Evolutionary conservation across 2,797 vertebrate genomes (phyloP), one percentile per base, ranked within the genome.

Genomic region (Enteromius viviparus): DNA sequence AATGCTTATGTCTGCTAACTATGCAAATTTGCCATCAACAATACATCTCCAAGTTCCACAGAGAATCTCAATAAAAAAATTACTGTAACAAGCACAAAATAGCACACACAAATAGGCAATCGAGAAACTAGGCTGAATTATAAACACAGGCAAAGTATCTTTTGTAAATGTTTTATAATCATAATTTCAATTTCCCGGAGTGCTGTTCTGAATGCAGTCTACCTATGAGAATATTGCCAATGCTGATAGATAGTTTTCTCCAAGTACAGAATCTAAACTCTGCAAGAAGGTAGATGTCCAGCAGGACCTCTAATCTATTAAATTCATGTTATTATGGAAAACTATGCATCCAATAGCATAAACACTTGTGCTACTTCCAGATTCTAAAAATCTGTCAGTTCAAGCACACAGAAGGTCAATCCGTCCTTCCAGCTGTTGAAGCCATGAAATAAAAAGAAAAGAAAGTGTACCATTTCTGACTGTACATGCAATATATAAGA

Each of bases 321-420:
- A 53, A 74, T 12, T 3, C 2, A 74, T 34, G 21, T 14, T 53
- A 6, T 53, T 34, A 14, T 3, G 10, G 19, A 53, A 55, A 15
- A 55, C 3, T 29, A 1, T 21, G 37, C 49, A 75, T 75, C 26
- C 47, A 32, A 32, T 65, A 78, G 1, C 6, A 78, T 9, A 49
- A 78, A 78, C 42, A 53, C 6, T 3, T 51, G 10, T 51, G 26
- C 68, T 69, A 85, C 69, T 80, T 85, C 71, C 87, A 91, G 65
- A 14, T 58, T 53, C 37, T 79, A 8, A 78, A 88, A 92, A 64
- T 89, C 88, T 87, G 92, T 85, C 85, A 93, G 89, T 80, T 90
- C 89, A 53, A 68, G 77, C n/a, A 84, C 69, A 65, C 70, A 89
- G 68, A 90, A 89, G 85, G 89, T 88, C 86, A 91, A 83, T 40